Evolutionary conservation across 2,113 vertebrate species (phyloP).

Genomic region (Tragelaphus strepsiceros): DNA sequence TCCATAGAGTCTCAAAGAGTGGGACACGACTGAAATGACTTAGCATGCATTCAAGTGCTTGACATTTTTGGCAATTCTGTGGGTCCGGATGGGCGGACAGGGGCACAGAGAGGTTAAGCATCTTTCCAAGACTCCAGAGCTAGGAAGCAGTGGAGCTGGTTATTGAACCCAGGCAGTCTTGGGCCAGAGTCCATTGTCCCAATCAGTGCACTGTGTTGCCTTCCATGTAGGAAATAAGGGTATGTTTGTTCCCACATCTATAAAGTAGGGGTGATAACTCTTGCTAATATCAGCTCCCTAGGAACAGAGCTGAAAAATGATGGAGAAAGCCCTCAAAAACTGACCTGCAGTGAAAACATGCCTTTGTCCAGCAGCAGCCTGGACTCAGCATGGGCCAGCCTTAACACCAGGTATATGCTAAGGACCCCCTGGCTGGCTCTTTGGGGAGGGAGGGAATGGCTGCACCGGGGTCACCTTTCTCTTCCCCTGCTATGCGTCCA

Average conservation of each 20-base stretch:
- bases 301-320: background rate
- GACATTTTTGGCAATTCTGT: background rate
- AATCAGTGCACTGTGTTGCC: background rate
- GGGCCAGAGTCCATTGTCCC: background rate
- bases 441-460: background rate
- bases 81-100: background rate
- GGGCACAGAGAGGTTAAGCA: background rate
- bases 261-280: background rate
- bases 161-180: background rate
- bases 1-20: background rate
- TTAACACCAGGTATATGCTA: fast-evolving
- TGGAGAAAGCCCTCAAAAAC: background rate
- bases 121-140: background rate
- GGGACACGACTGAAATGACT: background rate
- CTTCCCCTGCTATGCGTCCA: background rate
- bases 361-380: background rate
- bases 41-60: background rate
- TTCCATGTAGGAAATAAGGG: background rate
- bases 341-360: background rate
- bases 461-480: fast-evolving
- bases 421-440: background rate
- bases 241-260: background rate
- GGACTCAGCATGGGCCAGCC: fast-evolving
- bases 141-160: background rate
- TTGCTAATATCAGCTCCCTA: background rate